Base-by-base conservation (phyloP, 1,140 invertebrate species). In the Acyrthosiphon pisum region DNA sequence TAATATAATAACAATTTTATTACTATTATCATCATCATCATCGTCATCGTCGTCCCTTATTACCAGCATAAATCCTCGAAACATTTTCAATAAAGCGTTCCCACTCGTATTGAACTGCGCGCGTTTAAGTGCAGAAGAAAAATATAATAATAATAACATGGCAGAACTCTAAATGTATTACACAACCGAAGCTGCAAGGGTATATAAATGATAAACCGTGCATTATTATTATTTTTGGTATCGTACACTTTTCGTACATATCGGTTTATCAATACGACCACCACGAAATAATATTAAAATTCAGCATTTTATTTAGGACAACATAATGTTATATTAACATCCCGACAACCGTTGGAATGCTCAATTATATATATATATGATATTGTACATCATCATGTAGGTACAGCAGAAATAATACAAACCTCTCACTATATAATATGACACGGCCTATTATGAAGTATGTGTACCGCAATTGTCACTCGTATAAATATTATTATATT, bases 121-220 rank as follows among this genome's bases (percentile, higher is more conserved):
- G 30, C 26, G 26, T 60, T 76, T 76, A 76, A 76, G 30, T 76
- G 60, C 60, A 14, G 60, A n/a, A 76, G 60, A 76, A 76, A 76
- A 76, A 76, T 76, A 76, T 76, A 76, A n/a, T 30, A 68, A 76
- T 76, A 76, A 76, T 76, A 76, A n/a, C 60, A 76, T 76, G 30
- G 60, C 60, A 76, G n/a, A 76, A 76, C 6, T 35, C 30, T 76
- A 18, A n/a, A 76, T 76, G 60, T n/a, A n/a, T n/a, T n/a, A 76
- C 14, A n/a, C 60, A 30, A 14, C 60, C 60, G 14, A 76, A 53
- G 2, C 50, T n/a, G 26, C 23, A 41, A 41, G 30, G 14, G 60
- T 6, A 8, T 76, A 18, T 76, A 76, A 76, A 76, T 76, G 30
- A n/a, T 76, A 76, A n/a, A 76, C 60, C 30, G 60, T 68, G 18